Evolutionary conservation across 2,888 invertebrate species (phyloP).

Genomic region (Copidosoma aretas): DNA sequence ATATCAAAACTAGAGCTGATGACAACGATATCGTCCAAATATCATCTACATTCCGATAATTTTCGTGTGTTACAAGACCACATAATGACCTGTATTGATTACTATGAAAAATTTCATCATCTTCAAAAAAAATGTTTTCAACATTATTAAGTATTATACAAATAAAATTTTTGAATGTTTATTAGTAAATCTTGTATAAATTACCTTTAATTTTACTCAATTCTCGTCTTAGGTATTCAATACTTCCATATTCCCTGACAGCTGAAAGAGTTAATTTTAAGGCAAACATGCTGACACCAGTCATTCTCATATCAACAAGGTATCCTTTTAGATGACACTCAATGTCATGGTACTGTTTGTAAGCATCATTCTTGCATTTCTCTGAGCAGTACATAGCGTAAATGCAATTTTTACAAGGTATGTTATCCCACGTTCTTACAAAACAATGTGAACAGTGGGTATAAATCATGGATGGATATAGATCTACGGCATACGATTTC

Average conservation of each 20-base stretch:
- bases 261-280: slow-evolving; percentile 69
- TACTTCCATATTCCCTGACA: slow-evolving; percentile 58
- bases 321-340: slow-evolving; percentile 77
- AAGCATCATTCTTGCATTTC: slow-evolving; percentile 70
- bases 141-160: slow-evolving; percentile 48
- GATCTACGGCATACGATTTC: slow-evolving; percentile 72
- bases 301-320: slow-evolving; percentile 68
- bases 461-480: slow-evolving; percentile 65
- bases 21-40: slow-evolving; percentile 74
- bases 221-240: slow-evolving; percentile 59
- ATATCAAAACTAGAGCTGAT: slow-evolving; percentile 70
- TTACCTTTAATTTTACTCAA: slow-evolving; percentile 52
- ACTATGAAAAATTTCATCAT: slow-evolving; percentile 56
- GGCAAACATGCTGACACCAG: slow-evolving; percentile 74
- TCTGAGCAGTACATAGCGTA: slow-evolving; percentile 73
- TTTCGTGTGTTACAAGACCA: slow-evolving; percentile 74
- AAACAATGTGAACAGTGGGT: slow-evolving; percentile 77
- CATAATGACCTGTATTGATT: slow-evolving; percentile 63
- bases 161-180: slow-evolving; percentile 2
- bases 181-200: neutral
- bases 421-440: slow-evolving; percentile 66
- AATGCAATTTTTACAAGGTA: slow-evolving; percentile 72
- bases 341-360: slow-evolving; percentile 73
- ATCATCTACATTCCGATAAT: slow-evolving; percentile 70
- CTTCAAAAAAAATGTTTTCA: slow-evolving; percentile 54